Percentiles rank a stretch among this genome's conserved stretches.
phyloP scores from a whole-genome alignment of 2,113 vertebrate species.

The Lepisosteus oculatus region DNA sequence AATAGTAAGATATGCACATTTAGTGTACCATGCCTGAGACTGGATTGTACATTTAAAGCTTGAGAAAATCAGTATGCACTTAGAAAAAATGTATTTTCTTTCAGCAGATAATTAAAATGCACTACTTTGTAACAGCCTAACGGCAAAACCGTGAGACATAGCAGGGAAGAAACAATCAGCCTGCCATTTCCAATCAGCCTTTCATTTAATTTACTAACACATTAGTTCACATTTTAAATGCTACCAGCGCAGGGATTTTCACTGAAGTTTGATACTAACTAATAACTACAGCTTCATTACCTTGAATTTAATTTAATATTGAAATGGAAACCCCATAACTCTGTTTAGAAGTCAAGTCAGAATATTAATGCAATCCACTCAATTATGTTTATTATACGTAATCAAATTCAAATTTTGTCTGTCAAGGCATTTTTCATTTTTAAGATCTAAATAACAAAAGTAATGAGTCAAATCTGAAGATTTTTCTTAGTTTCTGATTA shows the following conservation, averaged over 20 bases:
- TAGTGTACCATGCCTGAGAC: too few relatives aligned
- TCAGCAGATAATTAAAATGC: background rate
- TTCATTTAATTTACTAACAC: too few relatives aligned
- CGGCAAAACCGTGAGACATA: background rate
- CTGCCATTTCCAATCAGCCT: too few relatives aligned
- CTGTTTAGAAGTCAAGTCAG: conserved; percentile 31
- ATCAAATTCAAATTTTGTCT: too few relatives aligned
- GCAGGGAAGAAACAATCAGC: background rate
- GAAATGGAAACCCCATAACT: conserved; percentile 20
- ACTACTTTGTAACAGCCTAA: background rate
- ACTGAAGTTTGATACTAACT: background rate
- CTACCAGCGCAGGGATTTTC: background rate
- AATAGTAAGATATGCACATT: too few relatives aligned
- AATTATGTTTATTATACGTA: background rate
- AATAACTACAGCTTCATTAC: background rate
- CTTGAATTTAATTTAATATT: conserved; percentile 19
- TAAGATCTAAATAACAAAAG: conserved; percentile 9
- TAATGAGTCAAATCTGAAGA: conserved; percentile 19
- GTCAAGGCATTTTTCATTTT: conserved; percentile 24
- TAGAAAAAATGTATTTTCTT: background rate
- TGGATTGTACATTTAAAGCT: too few relatives aligned
- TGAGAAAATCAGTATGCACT: background rate
- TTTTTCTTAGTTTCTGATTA: conserved; percentile 12
- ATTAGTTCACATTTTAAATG: too few relatives aligned
- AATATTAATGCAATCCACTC: conserved; percentile 37